Conservation (phyloP, 1,140 invertebrate species). For the Bicyclus anynana region DNA sequence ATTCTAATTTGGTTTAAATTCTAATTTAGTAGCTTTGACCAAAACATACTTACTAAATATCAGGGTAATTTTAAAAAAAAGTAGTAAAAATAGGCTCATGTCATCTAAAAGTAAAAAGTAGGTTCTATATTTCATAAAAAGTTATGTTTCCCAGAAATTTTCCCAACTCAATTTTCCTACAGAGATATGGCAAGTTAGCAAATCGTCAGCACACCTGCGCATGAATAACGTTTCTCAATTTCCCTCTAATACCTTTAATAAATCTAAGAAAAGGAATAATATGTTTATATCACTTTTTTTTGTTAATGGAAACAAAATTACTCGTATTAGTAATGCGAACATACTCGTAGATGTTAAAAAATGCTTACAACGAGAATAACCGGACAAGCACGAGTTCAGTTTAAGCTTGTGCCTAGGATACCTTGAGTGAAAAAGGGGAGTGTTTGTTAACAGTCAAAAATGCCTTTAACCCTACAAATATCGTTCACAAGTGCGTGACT, state of each 20-base stretch:
- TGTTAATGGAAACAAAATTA: not conserved
- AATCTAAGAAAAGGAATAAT: slow-evolving; percentile 61
- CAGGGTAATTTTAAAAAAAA: not conserved
- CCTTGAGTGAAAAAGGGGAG: too few species aligned
- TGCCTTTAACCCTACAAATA: too few species aligned
- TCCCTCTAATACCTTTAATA: slow-evolving; percentile 69
- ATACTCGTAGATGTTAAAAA: too few species aligned
- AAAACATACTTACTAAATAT: too few species aligned
- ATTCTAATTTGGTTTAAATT: too few species aligned
- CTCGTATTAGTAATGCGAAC: not conserved
- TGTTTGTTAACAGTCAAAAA: too few species aligned
- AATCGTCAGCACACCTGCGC: slow-evolving; percentile 72
- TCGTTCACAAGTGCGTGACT: too few species aligned
- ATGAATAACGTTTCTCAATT: slow-evolving; percentile 67
- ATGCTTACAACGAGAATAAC: too few species aligned
- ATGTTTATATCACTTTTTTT: slow-evolving; percentile 50
- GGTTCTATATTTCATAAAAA: slow-evolving; percentile 26
- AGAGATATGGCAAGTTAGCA: slow-evolving; percentile 72
- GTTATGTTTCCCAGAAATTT: slow-evolving; percentile 29
- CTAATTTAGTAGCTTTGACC: too few species aligned
- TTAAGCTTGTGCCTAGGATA: too few species aligned
- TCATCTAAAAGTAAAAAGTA: slow-evolving; percentile 9
- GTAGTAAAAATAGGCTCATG: too few species aligned
- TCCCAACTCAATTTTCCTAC: slow-evolving; percentile 59
- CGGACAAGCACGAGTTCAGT: too few species aligned